Conservation (phyloP, 1,140 invertebrate genomes). For the Littorina saxatilis region DNA sequence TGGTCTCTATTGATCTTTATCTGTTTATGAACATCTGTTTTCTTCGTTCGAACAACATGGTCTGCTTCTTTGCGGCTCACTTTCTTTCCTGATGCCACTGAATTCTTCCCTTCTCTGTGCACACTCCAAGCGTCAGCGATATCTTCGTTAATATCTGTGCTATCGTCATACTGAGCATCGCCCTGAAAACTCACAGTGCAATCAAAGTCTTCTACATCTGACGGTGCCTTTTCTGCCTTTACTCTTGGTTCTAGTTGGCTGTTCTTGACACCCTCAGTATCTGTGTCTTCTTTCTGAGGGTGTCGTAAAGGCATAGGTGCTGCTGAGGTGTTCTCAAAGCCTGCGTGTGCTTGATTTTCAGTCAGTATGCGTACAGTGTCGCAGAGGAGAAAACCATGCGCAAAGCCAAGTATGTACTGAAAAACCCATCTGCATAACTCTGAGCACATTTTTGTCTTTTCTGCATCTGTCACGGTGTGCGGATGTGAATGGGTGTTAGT, state of each 20-base stretch:
- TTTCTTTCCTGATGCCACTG: not conserved
- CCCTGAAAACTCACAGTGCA: constrained; percentile 6
- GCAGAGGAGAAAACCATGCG: constrained; percentile 8
- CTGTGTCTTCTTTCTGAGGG: not conserved
- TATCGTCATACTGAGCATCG: not conserved
- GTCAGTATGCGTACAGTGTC: not conserved
- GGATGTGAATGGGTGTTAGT: too few relatives aligned
- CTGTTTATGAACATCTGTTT: not conserved
- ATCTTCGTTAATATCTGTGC: not conserved
- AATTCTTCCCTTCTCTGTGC: not conserved
- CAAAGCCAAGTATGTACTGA: not conserved
- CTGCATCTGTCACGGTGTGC: too few relatives aligned
- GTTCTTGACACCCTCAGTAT: not conserved
- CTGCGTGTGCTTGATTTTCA: not conserved
- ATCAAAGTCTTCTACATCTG: constrained; percentile 3
- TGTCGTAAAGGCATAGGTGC: too few relatives aligned
- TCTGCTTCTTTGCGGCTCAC: not conserved
- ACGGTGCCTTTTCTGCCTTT: not conserved
- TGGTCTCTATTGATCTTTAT: not conserved
- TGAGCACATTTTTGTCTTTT: not conserved
- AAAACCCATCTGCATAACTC: not conserved
- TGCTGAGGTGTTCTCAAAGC: not conserved
- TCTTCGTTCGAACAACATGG: not conserved
- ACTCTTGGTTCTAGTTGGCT: not conserved
- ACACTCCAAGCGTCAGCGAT: not conserved